Conservation (phyloP, 2,113 vertebrate species). For the Carassius carassius region DNA sequence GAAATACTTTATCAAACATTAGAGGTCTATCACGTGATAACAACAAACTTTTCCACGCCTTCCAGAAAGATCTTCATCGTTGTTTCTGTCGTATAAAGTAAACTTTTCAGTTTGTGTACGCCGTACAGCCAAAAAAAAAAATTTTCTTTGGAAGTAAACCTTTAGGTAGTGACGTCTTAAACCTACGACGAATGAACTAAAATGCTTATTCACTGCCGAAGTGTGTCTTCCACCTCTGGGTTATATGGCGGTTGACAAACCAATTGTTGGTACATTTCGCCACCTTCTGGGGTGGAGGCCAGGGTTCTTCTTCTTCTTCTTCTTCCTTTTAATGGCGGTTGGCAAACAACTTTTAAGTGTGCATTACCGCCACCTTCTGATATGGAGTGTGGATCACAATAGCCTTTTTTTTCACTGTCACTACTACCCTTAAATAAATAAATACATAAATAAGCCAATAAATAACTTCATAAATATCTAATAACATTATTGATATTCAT, state of each 20-base stretch:
- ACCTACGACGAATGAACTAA: constrained; percentile 9
- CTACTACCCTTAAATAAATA: no score
- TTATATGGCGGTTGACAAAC: neutral
- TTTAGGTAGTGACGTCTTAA: constrained; percentile 6
- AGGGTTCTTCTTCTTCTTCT: no score
- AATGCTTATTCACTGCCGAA: constrained; percentile 13
- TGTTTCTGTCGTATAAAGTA: constrained; percentile 1
- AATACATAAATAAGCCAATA: no score
- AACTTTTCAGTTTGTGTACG: neutral
- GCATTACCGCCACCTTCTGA: no score
- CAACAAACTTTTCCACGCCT: constrained; percentile 77
- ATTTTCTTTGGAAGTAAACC: neutral
- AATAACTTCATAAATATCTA: no score
- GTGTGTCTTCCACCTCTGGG: neutral
- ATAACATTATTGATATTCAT: no score
- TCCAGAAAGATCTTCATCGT: constrained; percentile 36
- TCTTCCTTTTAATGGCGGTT: no score
- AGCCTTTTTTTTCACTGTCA: no score
- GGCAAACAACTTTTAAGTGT: no score
- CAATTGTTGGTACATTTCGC: neutral
- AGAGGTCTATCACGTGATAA: constrained; percentile 80
- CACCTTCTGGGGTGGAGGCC: neutral
- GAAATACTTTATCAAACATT: constrained; percentile 68
- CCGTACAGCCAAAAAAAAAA: neutral
- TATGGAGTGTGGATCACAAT: no score